Evolutionary conservation across 92 coral and sea anemone species (phyloP).

Genomic region (Phymanthus crucifer): DNA sequence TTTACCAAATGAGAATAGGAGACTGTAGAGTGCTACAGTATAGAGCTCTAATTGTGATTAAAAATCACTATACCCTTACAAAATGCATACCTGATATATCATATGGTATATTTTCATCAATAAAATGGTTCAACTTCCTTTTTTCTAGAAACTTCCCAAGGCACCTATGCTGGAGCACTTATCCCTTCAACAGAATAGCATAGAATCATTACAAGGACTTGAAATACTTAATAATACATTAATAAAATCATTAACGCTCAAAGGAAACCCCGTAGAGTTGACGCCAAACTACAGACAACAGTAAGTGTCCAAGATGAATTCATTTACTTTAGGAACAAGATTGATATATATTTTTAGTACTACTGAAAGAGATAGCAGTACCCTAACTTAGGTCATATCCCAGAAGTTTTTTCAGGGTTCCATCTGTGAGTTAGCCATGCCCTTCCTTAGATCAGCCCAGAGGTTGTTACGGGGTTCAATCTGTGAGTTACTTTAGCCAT

Average conservation of each 20-base stretch:
- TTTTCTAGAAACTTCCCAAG: slow-evolving; percentile 81
- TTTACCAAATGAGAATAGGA: not conserved
- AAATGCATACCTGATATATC: too few relatives aligned
- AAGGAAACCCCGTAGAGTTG: slow-evolving; percentile 90
- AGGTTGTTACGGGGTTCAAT: too few relatives aligned
- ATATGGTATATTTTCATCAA: too few relatives aligned
- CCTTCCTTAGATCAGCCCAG: too few relatives aligned
- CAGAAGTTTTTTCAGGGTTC: too few relatives aligned
- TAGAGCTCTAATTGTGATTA: too few relatives aligned
- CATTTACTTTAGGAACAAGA: not conserved
- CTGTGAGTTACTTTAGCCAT: too few relatives aligned
- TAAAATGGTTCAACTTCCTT: not conserved
- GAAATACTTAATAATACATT: slow-evolving; percentile 69
- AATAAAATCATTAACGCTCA: slow-evolving; percentile 74
- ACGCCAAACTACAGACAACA: slow-evolving; percentile 82
- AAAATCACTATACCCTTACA: too few relatives aligned
- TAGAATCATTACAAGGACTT: slow-evolving; percentile 73
- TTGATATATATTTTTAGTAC: too few relatives aligned
- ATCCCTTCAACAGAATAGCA: slow-evolving; percentile 90
- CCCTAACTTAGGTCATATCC: too few relatives aligned
- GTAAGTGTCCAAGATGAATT: slow-evolving; percentile 47
- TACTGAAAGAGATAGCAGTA: too few relatives aligned
- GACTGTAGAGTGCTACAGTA: not conserved
- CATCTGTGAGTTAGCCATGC: too few relatives aligned
- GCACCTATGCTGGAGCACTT: slow-evolving; percentile 80